These are phyloP conservation scores for Parochlus steinenii DNA, from an alignment of 2,888 invertebrate genomes.

Conservation along the genomic window DNA sequence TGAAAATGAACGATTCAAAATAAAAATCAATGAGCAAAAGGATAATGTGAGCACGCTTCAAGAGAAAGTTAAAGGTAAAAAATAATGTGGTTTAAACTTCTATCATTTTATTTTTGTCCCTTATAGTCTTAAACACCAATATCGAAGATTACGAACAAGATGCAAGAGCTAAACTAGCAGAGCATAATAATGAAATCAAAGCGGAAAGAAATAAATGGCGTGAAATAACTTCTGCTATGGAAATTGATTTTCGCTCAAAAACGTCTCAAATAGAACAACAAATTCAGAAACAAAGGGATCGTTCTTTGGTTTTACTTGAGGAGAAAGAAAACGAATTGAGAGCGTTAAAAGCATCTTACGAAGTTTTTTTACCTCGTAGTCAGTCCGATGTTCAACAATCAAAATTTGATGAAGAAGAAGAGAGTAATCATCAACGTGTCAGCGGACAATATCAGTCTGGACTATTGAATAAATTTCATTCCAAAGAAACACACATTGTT, in stretches of 20 bases:
- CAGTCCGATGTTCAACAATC: conserved; percentile 5
- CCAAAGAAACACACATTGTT: conserved; percentile 55
- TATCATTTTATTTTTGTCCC: too few relatives aligned
- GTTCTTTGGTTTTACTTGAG: conserved; percentile 57
- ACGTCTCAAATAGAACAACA: conserved; percentile 50
- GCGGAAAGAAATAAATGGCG: conserved; percentile 25
- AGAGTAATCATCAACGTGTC: neutral
- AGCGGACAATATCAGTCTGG: neutral
- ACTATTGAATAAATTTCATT: neutral
- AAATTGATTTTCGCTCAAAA: conserved; percentile 36
- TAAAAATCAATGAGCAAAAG: conserved; percentile 34
- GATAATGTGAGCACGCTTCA: conserved; percentile 46
- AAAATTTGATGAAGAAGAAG: neutral
- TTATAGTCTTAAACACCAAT: conserved; percentile 41
- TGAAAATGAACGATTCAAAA: conserved; percentile 18
- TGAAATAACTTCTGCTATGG: conserved; percentile 22
- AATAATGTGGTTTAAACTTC: too few relatives aligned
- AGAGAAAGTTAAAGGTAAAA: conserved; percentile 47
- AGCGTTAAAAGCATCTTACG: conserved; percentile 38
- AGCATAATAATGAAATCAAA: conserved; percentile 34
- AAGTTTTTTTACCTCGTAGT: conserved; percentile 32
- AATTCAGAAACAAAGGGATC: conserved; percentile 57
- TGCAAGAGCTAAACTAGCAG: conserved; percentile 39
- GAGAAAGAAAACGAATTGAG: conserved; percentile 65
- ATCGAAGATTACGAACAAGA: conserved; percentile 46